Evolutionary conservation across 1,140 invertebrate species (phyloP), one percentile per base, ranked within the genome.

Genomic region (Periplaneta americana): DNA sequence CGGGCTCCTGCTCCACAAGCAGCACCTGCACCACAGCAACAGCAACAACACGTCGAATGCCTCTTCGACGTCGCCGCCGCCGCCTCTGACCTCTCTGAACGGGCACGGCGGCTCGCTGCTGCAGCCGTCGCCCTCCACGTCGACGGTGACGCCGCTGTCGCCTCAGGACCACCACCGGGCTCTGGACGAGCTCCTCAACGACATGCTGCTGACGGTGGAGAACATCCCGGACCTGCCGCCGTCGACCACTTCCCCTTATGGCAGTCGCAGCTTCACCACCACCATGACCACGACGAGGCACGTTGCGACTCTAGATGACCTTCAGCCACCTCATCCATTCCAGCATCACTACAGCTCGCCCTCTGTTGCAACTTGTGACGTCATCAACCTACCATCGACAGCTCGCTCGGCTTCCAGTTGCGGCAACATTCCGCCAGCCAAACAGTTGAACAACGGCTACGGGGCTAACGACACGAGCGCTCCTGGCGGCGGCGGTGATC

Each of bases 161-260:
- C 78, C 82, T 33, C 78, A 79, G 34, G 82, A 82, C 11, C 48
- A 75, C 78, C 91, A 92, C 85, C 90, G 91, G 80, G 92, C 93
- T 86, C 89, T 95, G 81, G 93, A 95, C 88, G 93, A 93, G 85
- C 90, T 96, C 80, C 91, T 96, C 78, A 92, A 92, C 84, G 95
- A 95, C 86, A 95, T 96, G 94, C 91, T 96, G 89, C 90, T 94
- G 80, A 95, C 95, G 36, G 94, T 96, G 83, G 93, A 95, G 90
- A 93, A 92, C 86, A 92, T 94, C 85, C 93, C 93, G 79, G 93
- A 94, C 85, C 83, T 91, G 37, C 83, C 85, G 84, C 87, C 88
- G 84, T 88, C 87, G 84, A 83, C 84, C 83, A 84, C 86, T 83
- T 85, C 87, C 83, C 85, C 86, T 77, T 85, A 85, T 80, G 84